phyloP scores from a whole-genome alignment of 2,113 vertebrate genomes.

The Sinocyclocheilus grahami region DNA sequence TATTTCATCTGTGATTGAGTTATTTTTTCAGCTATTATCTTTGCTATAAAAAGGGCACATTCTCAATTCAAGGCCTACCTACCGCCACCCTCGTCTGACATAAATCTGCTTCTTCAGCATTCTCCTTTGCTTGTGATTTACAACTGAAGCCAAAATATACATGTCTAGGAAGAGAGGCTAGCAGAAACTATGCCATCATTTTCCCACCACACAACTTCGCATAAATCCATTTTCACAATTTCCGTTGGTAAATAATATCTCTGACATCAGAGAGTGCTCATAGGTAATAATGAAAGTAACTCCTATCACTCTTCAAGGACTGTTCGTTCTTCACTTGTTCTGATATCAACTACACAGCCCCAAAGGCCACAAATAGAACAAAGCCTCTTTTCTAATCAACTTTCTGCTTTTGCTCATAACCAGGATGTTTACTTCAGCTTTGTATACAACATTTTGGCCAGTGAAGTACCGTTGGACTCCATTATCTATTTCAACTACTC shows the following conservation, averaged over 20 bases:
- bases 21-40: slow-evolving; percentile 44
- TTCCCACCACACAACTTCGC: neutral
- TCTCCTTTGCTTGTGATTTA: slow-evolving; percentile 30
- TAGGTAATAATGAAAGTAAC: slow-evolving; percentile 9
- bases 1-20: slow-evolving; percentile 43
- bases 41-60: slow-evolving; percentile 42
- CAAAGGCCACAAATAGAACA: slow-evolving; percentile 31
- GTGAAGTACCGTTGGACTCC: neutral
- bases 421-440: slow-evolving; percentile 31
- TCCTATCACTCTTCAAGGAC: slow-evolving; percentile 4
- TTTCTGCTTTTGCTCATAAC: slow-evolving; percentile 29
- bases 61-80: slow-evolving; percentile 35
- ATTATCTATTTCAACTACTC: neutral
- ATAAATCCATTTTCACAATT: slow-evolving; percentile 37
- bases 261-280: slow-evolving; percentile 27
- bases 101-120: slow-evolving; percentile 43
- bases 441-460: slow-evolving; percentile 27
- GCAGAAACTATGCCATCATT: slow-evolving; percentile 21
- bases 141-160: slow-evolving; percentile 2
- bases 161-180: slow-evolving; percentile 14
- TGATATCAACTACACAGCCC: slow-evolving; percentile 17
- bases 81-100: slow-evolving; percentile 24
- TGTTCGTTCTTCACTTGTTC: slow-evolving; percentile 6
- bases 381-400: slow-evolving; percentile 24
- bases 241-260: slow-evolving; percentile 45